phyloP scores from a whole-genome alignment of 2,113 vertebrate species.

The Zeus faber region DNA sequence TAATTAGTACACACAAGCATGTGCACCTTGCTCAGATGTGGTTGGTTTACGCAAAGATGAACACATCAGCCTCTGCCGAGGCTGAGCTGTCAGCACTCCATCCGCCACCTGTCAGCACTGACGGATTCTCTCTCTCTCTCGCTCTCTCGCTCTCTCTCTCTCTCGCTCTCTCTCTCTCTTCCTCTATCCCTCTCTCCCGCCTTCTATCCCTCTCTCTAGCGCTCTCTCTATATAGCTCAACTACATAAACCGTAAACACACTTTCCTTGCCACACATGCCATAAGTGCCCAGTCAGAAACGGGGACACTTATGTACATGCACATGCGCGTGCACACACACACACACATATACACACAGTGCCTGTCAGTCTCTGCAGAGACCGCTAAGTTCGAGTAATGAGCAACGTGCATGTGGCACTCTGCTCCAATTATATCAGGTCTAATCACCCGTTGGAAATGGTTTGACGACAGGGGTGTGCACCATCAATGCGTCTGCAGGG shows the following conservation, averaged over 20 bases:
- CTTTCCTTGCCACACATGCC: not conserved
- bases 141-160: slow-evolving; percentile 7
- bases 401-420: slow-evolving; percentile 46
- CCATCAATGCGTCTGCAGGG: too few relatives aligned
- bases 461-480: too few relatives aligned
- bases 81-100: slow-evolving; percentile 49
- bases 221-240: not conserved
- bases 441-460: too few relatives aligned
- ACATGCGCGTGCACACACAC: not conserved
- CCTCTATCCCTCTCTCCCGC: not conserved
- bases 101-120: slow-evolving; percentile 52
- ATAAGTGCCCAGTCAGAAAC: too few relatives aligned
- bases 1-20: not conserved
- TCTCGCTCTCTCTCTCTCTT: slow-evolving; percentile 5
- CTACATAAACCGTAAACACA: too few relatives aligned
- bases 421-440: slow-evolving; percentile 40
- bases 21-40: slow-evolving; percentile 17
- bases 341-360: not conserved
- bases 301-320: slow-evolving; percentile 8
- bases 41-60: slow-evolving; percentile 34
- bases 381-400: slow-evolving; percentile 46
- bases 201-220: not conserved
- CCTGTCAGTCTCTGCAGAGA: slow-evolving; percentile 26
- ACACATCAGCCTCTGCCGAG: slow-evolving; percentile 49
- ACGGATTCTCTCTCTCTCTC: slow-evolving; percentile 39